These are phyloP conservation scores for Willowsia nigromaculata DNA, from an alignment of 2,888 invertebrate species.

Conservation along the genomic window DNA sequence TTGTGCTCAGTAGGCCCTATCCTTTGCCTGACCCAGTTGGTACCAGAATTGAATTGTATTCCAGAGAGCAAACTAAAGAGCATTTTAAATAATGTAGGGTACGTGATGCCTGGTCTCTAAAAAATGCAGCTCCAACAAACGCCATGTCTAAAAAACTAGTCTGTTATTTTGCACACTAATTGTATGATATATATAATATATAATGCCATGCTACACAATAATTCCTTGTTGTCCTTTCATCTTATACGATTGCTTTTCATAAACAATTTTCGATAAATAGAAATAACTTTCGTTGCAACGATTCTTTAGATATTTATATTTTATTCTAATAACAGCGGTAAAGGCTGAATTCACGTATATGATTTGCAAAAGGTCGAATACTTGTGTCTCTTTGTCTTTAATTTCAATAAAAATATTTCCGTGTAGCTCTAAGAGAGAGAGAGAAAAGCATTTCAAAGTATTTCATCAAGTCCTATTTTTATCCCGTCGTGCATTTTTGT, in stretches of 20 bases:
- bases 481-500: background rate
- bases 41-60: conserved; percentile 87
- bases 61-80: conserved; percentile 83
- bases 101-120: conserved; percentile 92
- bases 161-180: background rate
- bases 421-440: background rate
- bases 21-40: conserved; percentile 90
- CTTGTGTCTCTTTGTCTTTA: background rate
- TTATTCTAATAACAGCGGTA: background rate
- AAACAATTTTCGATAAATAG: background rate
- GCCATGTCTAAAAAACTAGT: conserved; percentile 44
- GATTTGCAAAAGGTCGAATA: background rate
- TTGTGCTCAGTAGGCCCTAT: conserved; percentile 95
- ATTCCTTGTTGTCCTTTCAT: too few species aligned
- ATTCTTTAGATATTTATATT: background rate
- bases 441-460: background rate
- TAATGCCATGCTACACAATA: too few species aligned
- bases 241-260: too few species aligned
- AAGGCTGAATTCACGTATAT: too few species aligned
- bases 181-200: too few species aligned
- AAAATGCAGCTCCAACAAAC: background rate
- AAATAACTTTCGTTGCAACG: too few species aligned
- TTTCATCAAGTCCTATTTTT: background rate
- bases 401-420: conserved; percentile 1
- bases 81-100: conserved; percentile 96